A percentile compares a stretch with the other conserved stretches of the same genome.
Evolutionary conservation across 1,140 invertebrate species (phyloP).

Genomic region (Tenebrio molitor): DNA sequence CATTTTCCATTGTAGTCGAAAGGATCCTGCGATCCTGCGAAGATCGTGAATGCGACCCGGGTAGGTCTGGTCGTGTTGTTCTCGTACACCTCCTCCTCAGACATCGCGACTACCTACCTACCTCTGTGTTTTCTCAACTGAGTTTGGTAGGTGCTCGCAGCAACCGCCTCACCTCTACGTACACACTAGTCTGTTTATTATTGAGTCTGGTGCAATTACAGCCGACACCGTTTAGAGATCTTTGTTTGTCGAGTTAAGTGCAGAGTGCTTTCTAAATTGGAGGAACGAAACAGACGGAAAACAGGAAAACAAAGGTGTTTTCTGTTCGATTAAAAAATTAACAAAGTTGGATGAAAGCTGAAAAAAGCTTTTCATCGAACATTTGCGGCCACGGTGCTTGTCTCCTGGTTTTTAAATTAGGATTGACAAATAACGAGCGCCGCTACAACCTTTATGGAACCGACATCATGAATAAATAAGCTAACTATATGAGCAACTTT

Average conservation of each 20-base stretch:
- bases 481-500: too few relatives aligned
- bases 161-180: background rate
- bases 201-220: conserved; percentile 33
- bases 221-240: conserved; percentile 21
- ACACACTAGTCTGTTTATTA: conserved; percentile 24
- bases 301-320: conserved; percentile 21
- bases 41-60: background rate
- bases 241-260: conserved; percentile 31
- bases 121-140: conserved; percentile 8
- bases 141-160: background rate
- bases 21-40: background rate
- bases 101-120: background rate
- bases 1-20: background rate
- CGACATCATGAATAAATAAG: background rate
- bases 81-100: background rate
- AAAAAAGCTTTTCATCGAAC: background rate
- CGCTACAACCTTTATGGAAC: background rate
- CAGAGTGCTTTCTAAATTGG: conserved; percentile 29
- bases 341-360: background rate
- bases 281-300: conserved; percentile 28
- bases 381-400: background rate
- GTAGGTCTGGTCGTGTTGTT: conserved; percentile 1
- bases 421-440: background rate
- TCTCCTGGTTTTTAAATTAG: background rate
- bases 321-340: conserved; percentile 29